Evolutionary conservation across 2,113 vertebrate genomes (phyloP).

Genomic region (Manacus vitellinus): DNA sequence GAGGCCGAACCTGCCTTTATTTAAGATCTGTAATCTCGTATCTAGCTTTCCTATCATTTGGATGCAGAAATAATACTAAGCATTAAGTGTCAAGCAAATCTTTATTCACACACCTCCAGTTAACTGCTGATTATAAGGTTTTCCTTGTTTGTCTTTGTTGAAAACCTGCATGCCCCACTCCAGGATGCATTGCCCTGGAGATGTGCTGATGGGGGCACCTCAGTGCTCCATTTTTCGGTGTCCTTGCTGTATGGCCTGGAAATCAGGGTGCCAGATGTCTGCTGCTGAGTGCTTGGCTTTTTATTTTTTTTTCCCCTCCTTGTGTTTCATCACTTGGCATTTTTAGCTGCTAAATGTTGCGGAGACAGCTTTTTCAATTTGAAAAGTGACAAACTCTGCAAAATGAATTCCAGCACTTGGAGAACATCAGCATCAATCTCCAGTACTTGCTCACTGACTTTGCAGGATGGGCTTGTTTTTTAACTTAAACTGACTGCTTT

Average conservation of each 20-base stretch:
- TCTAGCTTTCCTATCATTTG: not conserved
- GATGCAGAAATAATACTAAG: not conserved
- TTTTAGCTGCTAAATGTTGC: conserved; percentile 60
- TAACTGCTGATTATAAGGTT: not conserved
- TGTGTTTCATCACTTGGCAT: not conserved
- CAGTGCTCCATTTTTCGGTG: not conserved
- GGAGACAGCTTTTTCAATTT: conserved; percentile 58
- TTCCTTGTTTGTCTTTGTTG: not conserved
- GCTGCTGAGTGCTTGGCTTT: not conserved
- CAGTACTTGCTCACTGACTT: not conserved
- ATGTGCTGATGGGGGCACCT: not conserved
- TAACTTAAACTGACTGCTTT: not conserved
- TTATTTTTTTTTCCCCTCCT: not conserved
- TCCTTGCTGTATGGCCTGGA: not conserved
- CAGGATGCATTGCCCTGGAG: not conserved
- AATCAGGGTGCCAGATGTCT: conserved; percentile 33
- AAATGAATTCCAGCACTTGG: conserved; percentile 21
- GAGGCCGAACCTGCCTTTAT: not conserved
- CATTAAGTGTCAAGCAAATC: not conserved
- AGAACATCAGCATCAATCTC: conserved; percentile 32
- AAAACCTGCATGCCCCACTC: not conserved
- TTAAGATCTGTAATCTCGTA: not conserved
- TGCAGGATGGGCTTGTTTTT: not conserved
- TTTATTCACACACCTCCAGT: not conserved
- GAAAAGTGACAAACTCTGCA: conserved; percentile 48